Conservation (phyloP, 2,113 vertebrate genomes). For the Candoia aspera region DNA sequence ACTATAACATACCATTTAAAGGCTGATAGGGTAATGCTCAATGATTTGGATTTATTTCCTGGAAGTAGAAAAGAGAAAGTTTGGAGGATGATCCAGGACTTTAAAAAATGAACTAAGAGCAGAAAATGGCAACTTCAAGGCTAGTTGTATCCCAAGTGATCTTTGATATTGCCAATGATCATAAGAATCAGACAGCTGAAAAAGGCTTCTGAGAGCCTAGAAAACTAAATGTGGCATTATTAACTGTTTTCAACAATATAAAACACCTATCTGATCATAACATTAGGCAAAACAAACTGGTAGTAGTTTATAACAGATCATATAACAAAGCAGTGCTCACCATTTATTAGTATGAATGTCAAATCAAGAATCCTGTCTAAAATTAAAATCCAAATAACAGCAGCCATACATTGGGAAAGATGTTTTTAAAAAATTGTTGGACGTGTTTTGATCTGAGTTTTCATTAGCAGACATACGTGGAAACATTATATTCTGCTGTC, state of each 20-base stretch:
- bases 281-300: background rate
- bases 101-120: background rate
- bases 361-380: background rate
- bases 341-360: background rate
- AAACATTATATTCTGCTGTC: background rate
- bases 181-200: background rate
- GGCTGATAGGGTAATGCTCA: conserved; percentile 14
- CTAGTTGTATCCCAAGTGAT: background rate
- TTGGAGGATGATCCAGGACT: too few relatives aligned
- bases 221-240: background rate
- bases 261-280: background rate
- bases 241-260: background rate
- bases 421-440: background rate
- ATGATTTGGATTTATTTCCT: background rate
- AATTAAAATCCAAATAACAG: background rate
- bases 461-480: background rate
- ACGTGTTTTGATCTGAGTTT: background rate
- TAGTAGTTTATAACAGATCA: background rate
- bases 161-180: background rate
- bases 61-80: background rate
- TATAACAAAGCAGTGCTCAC: background rate
- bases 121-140: background rate
- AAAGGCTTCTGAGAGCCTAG: background rate
- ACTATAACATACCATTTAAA: conserved; percentile 13
- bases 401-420: background rate